Evolutionary conservation across 2,113 vertebrate genomes (phyloP).

Genomic region (Hemibagrus wyckioides): DNA sequence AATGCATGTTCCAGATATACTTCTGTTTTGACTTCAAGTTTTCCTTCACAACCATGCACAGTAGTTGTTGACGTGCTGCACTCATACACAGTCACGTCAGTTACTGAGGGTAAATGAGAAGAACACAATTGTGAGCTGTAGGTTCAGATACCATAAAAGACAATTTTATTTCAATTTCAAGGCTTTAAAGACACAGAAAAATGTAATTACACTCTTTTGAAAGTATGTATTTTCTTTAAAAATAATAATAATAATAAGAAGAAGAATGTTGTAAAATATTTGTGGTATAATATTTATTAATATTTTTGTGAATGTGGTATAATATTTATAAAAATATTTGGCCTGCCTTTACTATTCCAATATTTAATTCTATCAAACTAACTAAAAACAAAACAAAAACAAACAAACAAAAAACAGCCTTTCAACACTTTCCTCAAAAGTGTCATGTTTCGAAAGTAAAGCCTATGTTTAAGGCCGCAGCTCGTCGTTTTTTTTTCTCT

Average conservation of each 20-base stretch:
- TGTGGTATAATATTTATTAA: too few relatives aligned
- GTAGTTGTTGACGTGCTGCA: neutral
- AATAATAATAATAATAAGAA: conserved; percentile 18
- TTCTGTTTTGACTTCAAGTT: neutral
- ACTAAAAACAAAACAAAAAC: conserved; percentile 56
- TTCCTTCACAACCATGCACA: neutral
- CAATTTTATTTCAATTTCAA: conserved; percentile 74
- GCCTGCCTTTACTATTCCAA: conserved; percentile 60
- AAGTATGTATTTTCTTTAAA: conserved; percentile 59
- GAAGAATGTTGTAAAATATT: conserved; percentile 63
- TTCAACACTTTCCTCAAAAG: conserved; percentile 63
- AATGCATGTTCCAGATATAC: neutral
- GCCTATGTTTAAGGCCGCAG: conserved; percentile 65
- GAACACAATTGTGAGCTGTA: conserved; percentile 38
- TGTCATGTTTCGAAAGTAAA: conserved; percentile 58
- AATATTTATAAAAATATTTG: conserved; percentile 60
- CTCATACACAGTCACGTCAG: neutral
- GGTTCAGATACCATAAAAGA: conserved; percentile 69
- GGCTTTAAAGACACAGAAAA: conserved; percentile 61
- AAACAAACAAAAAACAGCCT: conserved; percentile 64
- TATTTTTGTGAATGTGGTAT: too few relatives aligned
- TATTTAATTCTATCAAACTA: conserved; percentile 64
- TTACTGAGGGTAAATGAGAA: conserved; percentile 16
- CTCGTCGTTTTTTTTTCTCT: conserved; percentile 56
- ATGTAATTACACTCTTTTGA: conserved; percentile 61